Percentiles rank a stretch among this genome's conserved stretches.
These are phyloP conservation scores for Abrostola triplasia DNA, from an alignment of 2,888 invertebrate species.

Conservation along the genomic window DNA sequence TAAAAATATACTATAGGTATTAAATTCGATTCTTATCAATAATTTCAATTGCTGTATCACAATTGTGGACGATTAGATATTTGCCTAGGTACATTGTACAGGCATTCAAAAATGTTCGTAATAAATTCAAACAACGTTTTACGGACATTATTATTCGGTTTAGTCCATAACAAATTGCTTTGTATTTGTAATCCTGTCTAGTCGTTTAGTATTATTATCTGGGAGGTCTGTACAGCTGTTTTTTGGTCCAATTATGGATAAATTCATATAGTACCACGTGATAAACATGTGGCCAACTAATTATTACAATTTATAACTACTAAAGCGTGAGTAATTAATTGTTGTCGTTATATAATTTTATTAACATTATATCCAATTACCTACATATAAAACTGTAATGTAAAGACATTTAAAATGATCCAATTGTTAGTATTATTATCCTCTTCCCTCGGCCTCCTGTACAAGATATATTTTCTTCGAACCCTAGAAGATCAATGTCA, in stretches of 20 bases:
- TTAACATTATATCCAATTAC: no score
- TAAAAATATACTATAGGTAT: not conserved
- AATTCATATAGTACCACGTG: slow-evolving; percentile 10
- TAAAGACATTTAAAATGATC: no score
- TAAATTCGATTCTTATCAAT: not conserved
- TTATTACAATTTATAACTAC: not conserved
- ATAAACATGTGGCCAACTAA: slow-evolving; percentile 16
- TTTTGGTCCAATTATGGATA: slow-evolving; percentile 10
- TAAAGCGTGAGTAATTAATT: no score
- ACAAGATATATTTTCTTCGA: slow-evolving; percentile 27
- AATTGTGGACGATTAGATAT: slow-evolving; percentile 6
- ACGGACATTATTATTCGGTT: slow-evolving; percentile 15
- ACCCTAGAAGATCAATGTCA: slow-evolving; percentile 12
- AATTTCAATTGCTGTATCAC: not conserved
- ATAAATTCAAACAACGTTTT: slow-evolving; percentile 26
- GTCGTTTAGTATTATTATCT: slow-evolving; percentile 30
- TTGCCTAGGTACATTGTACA: not conserved
- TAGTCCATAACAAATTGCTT: slow-evolving; percentile 31
- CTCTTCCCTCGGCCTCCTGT: not conserved
- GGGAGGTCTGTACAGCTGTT: slow-evolving; percentile 2
- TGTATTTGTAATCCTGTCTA: slow-evolving; percentile 23
- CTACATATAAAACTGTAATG: no score
- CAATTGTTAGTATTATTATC: no score
- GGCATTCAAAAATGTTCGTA: slow-evolving; percentile 17
- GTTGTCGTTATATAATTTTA: no score